Percentiles rank a stretch among this genome's conserved stretches.
phyloP scores from a whole-genome alignment of 2,113 vertebrate species.

The Alexandromys fortis region DNA sequence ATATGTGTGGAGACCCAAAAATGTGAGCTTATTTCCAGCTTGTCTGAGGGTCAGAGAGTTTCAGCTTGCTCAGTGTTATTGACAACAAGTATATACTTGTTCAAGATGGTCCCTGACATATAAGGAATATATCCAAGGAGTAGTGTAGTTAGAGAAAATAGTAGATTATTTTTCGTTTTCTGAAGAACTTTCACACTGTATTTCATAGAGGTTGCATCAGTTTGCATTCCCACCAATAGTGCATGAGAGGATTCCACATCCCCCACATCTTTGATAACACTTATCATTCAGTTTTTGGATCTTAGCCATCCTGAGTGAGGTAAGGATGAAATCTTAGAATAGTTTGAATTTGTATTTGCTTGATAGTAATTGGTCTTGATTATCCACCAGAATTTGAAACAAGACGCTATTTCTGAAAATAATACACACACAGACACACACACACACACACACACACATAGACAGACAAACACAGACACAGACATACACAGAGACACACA shows the following conservation, averaged over 20 bases:
- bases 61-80: too few relatives aligned
- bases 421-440: neutral
- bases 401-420: neutral
- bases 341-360: neutral
- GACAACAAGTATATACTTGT: too few relatives aligned
- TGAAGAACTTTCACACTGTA: neutral
- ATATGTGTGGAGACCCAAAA: neutral
- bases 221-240: neutral
- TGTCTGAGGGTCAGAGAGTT: too few relatives aligned
- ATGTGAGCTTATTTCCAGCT: too few relatives aligned
- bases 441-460: too few relatives aligned
- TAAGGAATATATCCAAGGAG: neutral
- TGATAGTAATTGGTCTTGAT: neutral
- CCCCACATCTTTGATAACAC: neutral
- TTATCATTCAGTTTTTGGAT: neutral
- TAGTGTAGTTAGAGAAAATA: neutral
- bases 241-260: neutral
- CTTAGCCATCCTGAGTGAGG: neutral
- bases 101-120: too few relatives aligned
- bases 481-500: too few relatives aligned
- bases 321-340: neutral
- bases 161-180: neutral
- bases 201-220: neutral
- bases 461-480: too few relatives aligned
- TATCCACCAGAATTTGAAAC: neutral